These are phyloP conservation scores for Wasmannia auropunctata DNA, from an alignment of 1,140 invertebrate species.

Conservation along the genomic window DNA sequence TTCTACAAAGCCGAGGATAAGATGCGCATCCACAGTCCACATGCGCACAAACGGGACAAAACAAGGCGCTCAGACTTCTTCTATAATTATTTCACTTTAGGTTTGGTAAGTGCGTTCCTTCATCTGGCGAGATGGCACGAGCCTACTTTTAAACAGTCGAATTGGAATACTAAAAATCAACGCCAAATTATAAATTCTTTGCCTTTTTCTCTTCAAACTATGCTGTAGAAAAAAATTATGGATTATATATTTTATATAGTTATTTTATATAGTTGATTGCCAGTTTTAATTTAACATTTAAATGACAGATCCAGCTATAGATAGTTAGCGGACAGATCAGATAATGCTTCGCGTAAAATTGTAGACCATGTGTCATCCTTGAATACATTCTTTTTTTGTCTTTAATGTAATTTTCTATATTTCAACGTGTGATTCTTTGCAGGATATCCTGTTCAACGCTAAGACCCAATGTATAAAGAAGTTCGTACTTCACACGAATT, in stretches of 20 bases:
- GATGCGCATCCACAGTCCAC: slow-evolving; percentile 98
- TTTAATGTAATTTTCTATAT: not conserved
- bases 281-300: slow-evolving; percentile 2
- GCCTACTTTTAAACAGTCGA: not conserved
- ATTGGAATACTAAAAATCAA: not conserved
- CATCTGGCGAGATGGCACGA: not conserved
- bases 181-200: not conserved
- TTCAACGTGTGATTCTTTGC: slow-evolving; percentile 76
- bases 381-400: not conserved
- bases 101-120: slow-evolving; percentile 89
- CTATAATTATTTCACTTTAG: slow-evolving; percentile 98
- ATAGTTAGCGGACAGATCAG: not conserved
- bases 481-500: slow-evolving; percentile 99
- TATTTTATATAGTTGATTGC: too few species aligned
- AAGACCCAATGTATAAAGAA: slow-evolving; percentile 97
- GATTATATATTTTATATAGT: too few species aligned
- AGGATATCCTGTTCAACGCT: slow-evolving; percentile 99
- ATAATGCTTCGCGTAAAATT: not conserved
- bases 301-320: not conserved
- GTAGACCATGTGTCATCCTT: not conserved
- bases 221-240: too few species aligned
- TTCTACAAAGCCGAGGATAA: slow-evolving; percentile 99
- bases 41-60: slow-evolving; percentile 90
- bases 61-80: slow-evolving; percentile 95
- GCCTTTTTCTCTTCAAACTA: not conserved